Percentiles rank a stretch among this genome's conserved stretches.
phyloP scores from a whole-genome alignment of 2,888 invertebrate species.

The Pseudococcus jackbeardsleyi region DNA sequence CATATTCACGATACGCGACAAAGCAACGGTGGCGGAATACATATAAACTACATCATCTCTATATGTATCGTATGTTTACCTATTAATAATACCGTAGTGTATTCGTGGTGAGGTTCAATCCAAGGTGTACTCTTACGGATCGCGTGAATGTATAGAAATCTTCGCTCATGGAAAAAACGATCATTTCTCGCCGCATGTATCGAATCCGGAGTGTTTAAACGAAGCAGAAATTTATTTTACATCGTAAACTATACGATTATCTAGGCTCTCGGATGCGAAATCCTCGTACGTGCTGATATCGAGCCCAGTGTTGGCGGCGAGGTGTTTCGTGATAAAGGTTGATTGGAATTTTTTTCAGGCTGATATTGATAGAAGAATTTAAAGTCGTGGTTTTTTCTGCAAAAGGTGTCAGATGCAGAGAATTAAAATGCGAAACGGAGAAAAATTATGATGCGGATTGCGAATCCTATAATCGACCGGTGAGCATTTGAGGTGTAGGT shows the following conservation, averaged over 20 bases:
- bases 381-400: background rate
- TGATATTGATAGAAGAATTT: background rate
- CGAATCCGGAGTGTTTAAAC: background rate
- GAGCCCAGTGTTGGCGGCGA: background rate
- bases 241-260: conserved; percentile 10
- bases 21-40: background rate
- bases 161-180: background rate
- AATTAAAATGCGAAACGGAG: background rate
- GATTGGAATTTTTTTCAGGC: background rate
- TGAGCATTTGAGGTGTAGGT: background rate
- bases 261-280: background rate
- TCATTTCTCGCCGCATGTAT: background rate
- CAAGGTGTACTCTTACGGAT: background rate
- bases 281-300: background rate
- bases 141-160: background rate
- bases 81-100: conserved; percentile 20
- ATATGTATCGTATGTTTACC: background rate
- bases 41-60: background rate
- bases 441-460: background rate
- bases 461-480: background rate
- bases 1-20: background rate
- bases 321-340: background rate
- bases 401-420: background rate
- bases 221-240: background rate
- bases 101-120: background rate